Conservation (phyloP, 2,797 vertebrate genomes). For the Alcedo quadribrachys region DNA sequence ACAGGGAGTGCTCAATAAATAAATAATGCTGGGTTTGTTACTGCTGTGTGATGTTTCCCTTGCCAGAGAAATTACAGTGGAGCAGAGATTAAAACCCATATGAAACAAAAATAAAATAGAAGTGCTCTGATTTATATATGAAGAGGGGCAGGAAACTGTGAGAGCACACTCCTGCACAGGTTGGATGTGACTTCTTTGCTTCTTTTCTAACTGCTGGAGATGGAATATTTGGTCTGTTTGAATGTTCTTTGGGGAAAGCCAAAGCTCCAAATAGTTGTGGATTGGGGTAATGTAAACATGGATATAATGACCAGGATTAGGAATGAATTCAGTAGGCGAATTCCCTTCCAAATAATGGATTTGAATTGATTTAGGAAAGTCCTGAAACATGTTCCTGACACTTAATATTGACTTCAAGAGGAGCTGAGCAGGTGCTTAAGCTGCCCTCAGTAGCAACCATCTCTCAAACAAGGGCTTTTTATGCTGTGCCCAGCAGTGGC, state of each 20-base stretch:
- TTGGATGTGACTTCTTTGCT: neutral
- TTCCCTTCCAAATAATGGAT: neutral
- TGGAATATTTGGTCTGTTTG: neutral
- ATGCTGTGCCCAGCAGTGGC: neutral
- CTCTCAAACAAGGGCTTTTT: neutral
- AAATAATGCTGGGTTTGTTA: slow-evolving; percentile 39
- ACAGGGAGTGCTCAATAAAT: slow-evolving; percentile 8
- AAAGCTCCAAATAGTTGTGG: neutral
- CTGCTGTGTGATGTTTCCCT: neutral
- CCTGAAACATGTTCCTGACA: neutral
- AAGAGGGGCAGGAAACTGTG: neutral
- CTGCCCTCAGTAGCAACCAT: neutral
- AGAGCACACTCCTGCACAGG: neutral
- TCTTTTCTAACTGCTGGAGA: neutral
- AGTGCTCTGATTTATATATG: neutral
- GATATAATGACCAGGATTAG: neutral
- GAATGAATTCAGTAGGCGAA: neutral
- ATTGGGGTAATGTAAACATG: neutral
- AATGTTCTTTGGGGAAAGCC: neutral
- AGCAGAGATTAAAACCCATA: slow-evolving; percentile 37
- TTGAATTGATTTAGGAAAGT: neutral
- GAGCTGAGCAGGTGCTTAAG: neutral
- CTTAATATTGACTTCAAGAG: neutral
- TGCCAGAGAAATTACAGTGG: slow-evolving; percentile 4
- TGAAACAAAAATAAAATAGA: neutral